A percentile compares a stretch with the other conserved stretches of the same genome.
These are phyloP conservation scores for Bubalus kerabau DNA, from an alignment of 2,113 vertebrate species.

Conservation along the genomic window DNA sequence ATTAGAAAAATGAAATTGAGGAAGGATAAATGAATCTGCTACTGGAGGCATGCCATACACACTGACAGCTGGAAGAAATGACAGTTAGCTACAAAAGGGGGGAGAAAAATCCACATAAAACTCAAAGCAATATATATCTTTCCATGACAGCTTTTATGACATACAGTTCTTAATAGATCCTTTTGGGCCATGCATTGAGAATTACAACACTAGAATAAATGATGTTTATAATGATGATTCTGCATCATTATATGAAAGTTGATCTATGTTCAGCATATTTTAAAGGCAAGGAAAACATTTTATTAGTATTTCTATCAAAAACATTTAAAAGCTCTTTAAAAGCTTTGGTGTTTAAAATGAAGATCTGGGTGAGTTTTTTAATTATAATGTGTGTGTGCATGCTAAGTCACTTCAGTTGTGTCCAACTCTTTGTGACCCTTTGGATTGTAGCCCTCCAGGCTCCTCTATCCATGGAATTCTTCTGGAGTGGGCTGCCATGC, in stretches of 20 bases:
- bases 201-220: not conserved
- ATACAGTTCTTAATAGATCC: not conserved
- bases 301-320: constrained; percentile 5
- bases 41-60: not conserved
- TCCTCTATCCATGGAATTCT: not conserved
- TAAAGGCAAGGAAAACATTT: not conserved
- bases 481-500: not conserved
- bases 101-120: not conserved
- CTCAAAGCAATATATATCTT: not conserved
- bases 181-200: not conserved
- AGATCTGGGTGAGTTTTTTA: not conserved
- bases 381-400: not conserved
- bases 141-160: not conserved
- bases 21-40: not conserved
- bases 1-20: not conserved
- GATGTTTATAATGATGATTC: not conserved
- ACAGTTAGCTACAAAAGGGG: not conserved
- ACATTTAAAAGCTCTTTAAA: not conserved
- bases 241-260: not conserved
- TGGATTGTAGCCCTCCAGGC: not conserved
- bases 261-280: not conserved
- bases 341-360: not conserved
- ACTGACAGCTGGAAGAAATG: not conserved
- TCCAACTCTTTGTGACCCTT: not conserved
- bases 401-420: not conserved